Percentiles rank a stretch among this genome's conserved stretches.
Evolutionary conservation across 2,888 invertebrate genomes (phyloP).

Genomic region (Hylaea fasciaria): DNA sequence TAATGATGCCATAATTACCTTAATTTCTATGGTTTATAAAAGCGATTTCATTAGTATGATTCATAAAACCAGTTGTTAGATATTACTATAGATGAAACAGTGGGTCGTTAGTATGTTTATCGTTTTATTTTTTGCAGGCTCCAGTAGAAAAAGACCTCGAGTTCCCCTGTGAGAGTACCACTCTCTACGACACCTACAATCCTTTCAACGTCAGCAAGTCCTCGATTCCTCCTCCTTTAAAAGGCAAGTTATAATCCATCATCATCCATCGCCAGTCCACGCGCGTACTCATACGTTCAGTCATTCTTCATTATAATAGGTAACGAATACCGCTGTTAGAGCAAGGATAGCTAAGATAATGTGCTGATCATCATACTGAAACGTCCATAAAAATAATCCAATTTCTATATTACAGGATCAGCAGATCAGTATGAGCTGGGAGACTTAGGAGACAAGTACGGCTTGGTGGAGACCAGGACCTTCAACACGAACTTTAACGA

Average conservation of each 20-base stretch:
- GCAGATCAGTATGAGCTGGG: conserved; percentile 95
- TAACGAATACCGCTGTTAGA: no score
- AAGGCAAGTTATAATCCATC: conserved; percentile 59
- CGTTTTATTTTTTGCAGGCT: no score
- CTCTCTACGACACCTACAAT: conserved; percentile 94
- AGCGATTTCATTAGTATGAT: no score
- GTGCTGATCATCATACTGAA: no score
- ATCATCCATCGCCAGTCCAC: background rate
- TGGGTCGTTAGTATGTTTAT: no score
- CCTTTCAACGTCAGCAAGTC: conserved; percentile 89
- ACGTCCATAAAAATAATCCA: no score
- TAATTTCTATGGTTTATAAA: no score
- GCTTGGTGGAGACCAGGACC: conserved; percentile 87
- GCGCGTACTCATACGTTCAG: background rate
- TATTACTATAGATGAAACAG: no score
- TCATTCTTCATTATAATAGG: no score
- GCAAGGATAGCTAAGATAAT: no score
- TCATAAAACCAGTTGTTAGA: no score
- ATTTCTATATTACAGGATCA: conserved; percentile 83
- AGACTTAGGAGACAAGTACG: conserved; percentile 94
- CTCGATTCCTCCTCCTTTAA: conserved; percentile 84
- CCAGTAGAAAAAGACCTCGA: conserved; percentile 92
- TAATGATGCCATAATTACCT: background rate
- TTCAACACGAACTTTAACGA: conserved; percentile 89
- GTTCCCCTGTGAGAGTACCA: conserved; percentile 94